Base-by-base conservation (phyloP, 1,140 invertebrate genomes). In the Hyles vespertilio region DNA sequence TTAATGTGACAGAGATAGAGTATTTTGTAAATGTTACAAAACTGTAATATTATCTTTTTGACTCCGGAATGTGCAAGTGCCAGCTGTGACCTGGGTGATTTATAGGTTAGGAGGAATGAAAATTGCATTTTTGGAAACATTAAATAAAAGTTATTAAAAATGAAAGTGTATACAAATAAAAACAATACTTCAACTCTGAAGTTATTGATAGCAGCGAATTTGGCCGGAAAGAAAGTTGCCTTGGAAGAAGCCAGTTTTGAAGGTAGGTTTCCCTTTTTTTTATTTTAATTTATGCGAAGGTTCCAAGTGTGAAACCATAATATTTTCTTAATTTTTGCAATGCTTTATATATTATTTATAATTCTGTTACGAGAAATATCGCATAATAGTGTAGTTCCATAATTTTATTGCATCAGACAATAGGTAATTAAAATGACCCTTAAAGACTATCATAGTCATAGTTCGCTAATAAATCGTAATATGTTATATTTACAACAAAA, bases 131-230 rank as follows among this genome's bases (percentile, higher is more conserved):
- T 11, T 43, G 22, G 22, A 22, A 11, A 11, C 5, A 48, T 22
- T n/a, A 48, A 8, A 46, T 10, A 55, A 32, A 55, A 55, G 32
- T 7, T 22, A 47, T 55, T 33, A 45, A 90, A 79, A 81, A 94
- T 94, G 93, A 93, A 91, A 61, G 89, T 94, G 54, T 91, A 90
- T 61, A 93, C 93, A 44, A 94, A 95, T 72, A 90, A 93, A 67
- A 93, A 92, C 65, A 95, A 95, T 89, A 93, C 93, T 5, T 91
- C 93, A 33, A 91, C 92, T 3, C 81, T 95, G 57, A 95, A 96
- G 74, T 67, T 95, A 58, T 68, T 94, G 12, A 89, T 95, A 61
- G 92, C 92, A 50, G 91, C 92, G 1, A 93, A 94, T 73, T 89
- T 93, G 67, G 87, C 90, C 0, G 88, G 91, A 62, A 87, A 91